Evolutionary conservation across 2,888 invertebrate species (phyloP), one percentile per base, ranked within the genome.

Genomic region (Neocrepidodera transversa): DNA sequence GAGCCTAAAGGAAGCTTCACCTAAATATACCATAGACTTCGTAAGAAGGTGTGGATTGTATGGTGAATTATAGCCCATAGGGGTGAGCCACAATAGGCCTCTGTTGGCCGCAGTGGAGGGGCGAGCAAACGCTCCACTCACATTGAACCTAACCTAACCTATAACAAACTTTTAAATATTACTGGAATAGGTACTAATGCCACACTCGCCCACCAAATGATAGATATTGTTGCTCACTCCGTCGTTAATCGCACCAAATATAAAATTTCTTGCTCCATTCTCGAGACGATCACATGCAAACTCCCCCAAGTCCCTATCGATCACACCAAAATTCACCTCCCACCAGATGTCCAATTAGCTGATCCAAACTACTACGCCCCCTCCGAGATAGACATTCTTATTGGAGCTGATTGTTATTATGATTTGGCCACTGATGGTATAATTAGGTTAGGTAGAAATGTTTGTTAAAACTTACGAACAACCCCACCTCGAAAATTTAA

Each of bases 211-310:
- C 2, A 32, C 11, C 11, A 32, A 32, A 32, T 32, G 2, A 32
- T 32, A 32, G 32, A 32, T 13, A n/a, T 42, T n/a, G 23, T 42
- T 4, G 11, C 23, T 7, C 20, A 23, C 13, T 23, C 20, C 7
- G n/a, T n/a, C 10, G 42, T 42, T 4, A 20, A 42, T 17, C 20
- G 14, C 5, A 10, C 2, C 6, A 42, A 42, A 11, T 10, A 23
- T 42, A 42, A 42, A 42, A 42, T 20, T n/a, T 42, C 42, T 1
- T 42, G 42, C 23, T 42, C 42, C 1, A 20, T 42, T n/a, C 11
- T 42, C 3, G 13, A 20, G 6, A 42, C 10, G 10, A 42, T 42
- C 2, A 42, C 42, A 23, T 20, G 20, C 2, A 23, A 20, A 2
- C 23, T 42, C 8, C 23, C 42, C 7, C 42, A 42, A 42, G 17